Base-by-base conservation (phyloP, 2,797 vertebrate genomes). In the Chanos chanos region DNA sequence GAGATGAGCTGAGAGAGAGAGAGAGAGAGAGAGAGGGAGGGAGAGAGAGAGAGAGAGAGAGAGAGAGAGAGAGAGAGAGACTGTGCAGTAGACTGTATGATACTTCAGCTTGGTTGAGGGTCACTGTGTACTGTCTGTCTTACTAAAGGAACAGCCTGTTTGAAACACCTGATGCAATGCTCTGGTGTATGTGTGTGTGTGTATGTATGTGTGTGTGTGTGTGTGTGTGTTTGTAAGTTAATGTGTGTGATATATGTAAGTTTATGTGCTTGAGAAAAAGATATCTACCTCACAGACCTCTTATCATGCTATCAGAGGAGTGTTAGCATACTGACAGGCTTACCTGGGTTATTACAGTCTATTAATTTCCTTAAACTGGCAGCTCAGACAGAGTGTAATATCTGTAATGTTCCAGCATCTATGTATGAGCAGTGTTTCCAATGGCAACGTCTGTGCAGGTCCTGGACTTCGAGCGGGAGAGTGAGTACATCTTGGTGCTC, bases 391-490 rank as follows among this genome's bases (percentile, higher is more conserved):
- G n/a, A n/a, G n/a, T n/a, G n/a, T n/a, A n/a, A n/a, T n/a, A n/a
- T n/a, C n/a, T n/a, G n/a, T n/a, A n/a, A 5, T 5, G 5, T 25
- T 24, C 24, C 25, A 24, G 24, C 25, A 3, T 25, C 24, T 3
- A 24, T 25, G 24, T 25, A n/a, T 5, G 41, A 25, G 43, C 2
- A 24, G n/a, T 4, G 0, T 5, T 6, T 39, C 18, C 21, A 44
- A 39, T 44, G 18, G 5, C 34, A 27, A 48, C 12, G 4, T 36
- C 7, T 24, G 27, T 69, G 48, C 47, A 94, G 93, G 87, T 87
- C 5, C 77, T 94, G 77, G 92, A 92, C 79, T 94, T 91, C 70
- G 92, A 94, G 68, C 81, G 83, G 7, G 86, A 89, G 69, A 88
- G 86, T 1, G 85, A 90, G 63, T 90, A 93, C 72, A 80, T 83